These are phyloP conservation scores for Sarcophaga rosellei DNA, from an alignment of 2,888 invertebrate species.

Conservation along the genomic window DNA sequence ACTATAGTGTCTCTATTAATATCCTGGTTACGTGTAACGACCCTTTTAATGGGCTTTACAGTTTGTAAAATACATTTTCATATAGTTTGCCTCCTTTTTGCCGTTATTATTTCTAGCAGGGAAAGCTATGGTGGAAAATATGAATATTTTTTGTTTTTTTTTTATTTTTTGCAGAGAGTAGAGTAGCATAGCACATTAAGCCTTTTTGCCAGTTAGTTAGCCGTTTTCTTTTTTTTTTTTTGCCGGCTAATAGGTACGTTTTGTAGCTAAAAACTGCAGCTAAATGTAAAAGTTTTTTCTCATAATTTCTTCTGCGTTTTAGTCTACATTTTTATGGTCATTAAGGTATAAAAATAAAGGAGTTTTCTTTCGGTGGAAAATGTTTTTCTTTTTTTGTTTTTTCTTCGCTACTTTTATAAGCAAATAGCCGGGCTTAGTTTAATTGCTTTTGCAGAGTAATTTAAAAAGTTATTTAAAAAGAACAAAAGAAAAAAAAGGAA, in stretches of 20 bases:
- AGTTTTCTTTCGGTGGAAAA: neutral
- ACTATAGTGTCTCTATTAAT: constrained; percentile 68
- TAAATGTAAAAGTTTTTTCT: constrained; percentile 52
- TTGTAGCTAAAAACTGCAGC: constrained; percentile 12
- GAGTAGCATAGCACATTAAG: constrained; percentile 17
- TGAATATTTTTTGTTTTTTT: neutral
- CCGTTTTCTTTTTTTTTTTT: neutral
- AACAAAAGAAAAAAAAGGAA: neutral
- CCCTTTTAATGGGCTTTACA: constrained; percentile 65
- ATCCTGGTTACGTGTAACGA: constrained; percentile 68
- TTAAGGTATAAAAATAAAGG: constrained; percentile 55
- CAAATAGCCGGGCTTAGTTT: constrained; percentile 60
- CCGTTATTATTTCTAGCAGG: neutral
- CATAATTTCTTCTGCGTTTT: constrained; percentile 26
- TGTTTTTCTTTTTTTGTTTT: constrained; percentile 11
- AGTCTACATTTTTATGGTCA: constrained; percentile 60
- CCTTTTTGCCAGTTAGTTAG: constrained; percentile 34
- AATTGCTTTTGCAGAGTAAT: constrained; percentile 48
- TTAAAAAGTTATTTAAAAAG: neutral
- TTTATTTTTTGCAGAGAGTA: neutral
- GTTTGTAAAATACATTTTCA: constrained; percentile 47
- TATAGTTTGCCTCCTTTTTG: constrained; percentile 18
- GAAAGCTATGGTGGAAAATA: neutral
- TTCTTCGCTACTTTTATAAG: neutral
- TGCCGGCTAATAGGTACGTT: neutral